Evolutionary conservation across 2,113 vertebrate genomes (phyloP), one percentile per base, ranked within the genome.

Genomic region (Dicentrarchus labrax): DNA sequence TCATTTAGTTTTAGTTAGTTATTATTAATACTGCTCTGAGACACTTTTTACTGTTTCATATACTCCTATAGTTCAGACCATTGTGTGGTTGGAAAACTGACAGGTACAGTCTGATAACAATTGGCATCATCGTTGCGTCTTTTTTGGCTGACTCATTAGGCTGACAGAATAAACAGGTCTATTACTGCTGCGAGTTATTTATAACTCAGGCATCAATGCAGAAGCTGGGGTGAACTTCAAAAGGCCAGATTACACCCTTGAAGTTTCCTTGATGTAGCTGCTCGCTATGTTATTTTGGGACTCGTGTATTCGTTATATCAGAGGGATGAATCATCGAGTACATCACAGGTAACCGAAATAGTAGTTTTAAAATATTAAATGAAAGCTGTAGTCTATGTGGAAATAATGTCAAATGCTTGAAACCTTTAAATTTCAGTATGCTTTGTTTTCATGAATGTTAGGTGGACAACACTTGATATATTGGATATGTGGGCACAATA

Each of bases 201-300:
- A 75, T 92, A 90, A 59, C 53, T n/a, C 6, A 0, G 36, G 60
- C 76, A 76, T 82, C 56, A 62, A 73, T 57, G 67, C 47, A 68
- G 78, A 72, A 24, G 45, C 70, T 50, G 45, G 8, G 54, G 53
- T 72, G 53, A 80, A 80, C 86, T 83, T 89, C 68, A 88, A 61
- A 85, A 54, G 64, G 41, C 69, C 53, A 79, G 56, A 83, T 72
- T 64, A 59, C 51, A 80, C 74, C 22, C 56, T 80, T 60, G 60
- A 83, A 54, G 67, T 67, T 76, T 79, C 65, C 65, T 87, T 65
- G 43, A 83, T 71, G 78, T 60, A 16, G 48, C 56, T 54, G 17
- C 13, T 76, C 45, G 21, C 17, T 11, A 2, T 24, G 68, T 69
- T 92, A 90, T 92, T 89, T 89, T 76, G 41, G 79, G 83, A 71